Conservation (phyloP, 1,140 invertebrate genomes). For the Drosophila albomicans region DNA sequence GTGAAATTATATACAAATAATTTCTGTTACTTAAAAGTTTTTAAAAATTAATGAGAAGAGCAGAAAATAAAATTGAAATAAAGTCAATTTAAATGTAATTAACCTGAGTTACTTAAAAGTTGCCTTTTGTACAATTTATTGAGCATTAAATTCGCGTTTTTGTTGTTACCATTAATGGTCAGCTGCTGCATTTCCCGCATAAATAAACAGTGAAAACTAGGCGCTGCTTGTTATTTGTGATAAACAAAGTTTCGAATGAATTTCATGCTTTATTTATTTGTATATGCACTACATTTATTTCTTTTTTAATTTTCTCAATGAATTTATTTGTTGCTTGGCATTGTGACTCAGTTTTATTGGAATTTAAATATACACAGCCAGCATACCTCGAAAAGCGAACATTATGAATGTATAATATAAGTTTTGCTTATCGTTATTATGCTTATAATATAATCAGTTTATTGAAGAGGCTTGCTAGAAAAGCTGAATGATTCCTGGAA, state of each 20-base stretch:
- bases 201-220: not conserved
- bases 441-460: not conserved
- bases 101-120: too few relatives aligned
- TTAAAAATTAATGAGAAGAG: too few relatives aligned
- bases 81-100: too few relatives aligned
- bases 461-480: not conserved
- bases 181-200: not conserved
- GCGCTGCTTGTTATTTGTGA: not conserved
- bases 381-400: not conserved
- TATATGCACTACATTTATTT: constrained; percentile 13
- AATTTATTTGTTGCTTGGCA: constrained; percentile 23
- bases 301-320: constrained; percentile 37
- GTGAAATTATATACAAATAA: too few relatives aligned
- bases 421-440: constrained; percentile 15
- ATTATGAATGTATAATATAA: not conserved
- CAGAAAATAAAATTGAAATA: too few relatives aligned
- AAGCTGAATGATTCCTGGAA: constrained; percentile 8
- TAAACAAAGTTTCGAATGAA: constrained; percentile 23
- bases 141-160: not conserved
- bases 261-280: constrained; percentile 6
- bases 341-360: constrained; percentile 40
- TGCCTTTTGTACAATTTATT: too few relatives aligned
- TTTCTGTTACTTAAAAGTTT: too few relatives aligned
- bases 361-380: constrained; percentile 30
- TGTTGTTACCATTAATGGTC: not conserved